phyloP scores from a whole-genome alignment of 2,113 vertebrate genomes.

The Phycodurus eques region DNA sequence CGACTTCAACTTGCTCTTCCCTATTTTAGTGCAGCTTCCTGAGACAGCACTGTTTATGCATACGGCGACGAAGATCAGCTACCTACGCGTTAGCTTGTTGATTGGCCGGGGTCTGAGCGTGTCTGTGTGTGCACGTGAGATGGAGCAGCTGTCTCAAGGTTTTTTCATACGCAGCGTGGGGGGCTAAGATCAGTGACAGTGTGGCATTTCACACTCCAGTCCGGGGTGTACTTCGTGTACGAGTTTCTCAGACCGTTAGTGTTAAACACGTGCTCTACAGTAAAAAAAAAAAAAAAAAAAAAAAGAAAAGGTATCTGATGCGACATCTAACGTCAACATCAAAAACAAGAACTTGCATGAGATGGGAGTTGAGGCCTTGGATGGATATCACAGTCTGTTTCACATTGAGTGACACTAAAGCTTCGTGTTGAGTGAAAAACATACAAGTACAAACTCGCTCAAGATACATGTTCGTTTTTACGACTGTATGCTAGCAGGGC shows the following conservation, averaged over 20 bases:
- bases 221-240: slow-evolving; percentile 13
- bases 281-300: not conserved
- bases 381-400: slow-evolving; percentile 6
- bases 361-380: not conserved
- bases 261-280: slow-evolving; percentile 11
- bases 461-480: not conserved
- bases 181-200: slow-evolving; percentile 37
- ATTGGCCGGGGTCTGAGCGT: slow-evolving; percentile 18
- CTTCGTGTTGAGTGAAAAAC: not conserved
- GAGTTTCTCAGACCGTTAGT: slow-evolving; percentile 24
- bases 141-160: slow-evolving; percentile 56
- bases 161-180: slow-evolving; percentile 30
- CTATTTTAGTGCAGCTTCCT: slow-evolving; percentile 11
- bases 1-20: not conserved
- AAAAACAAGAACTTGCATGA: slow-evolving; percentile 7
- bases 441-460: not conserved
- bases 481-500: not conserved
- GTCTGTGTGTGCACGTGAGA: slow-evolving; percentile 19
- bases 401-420: not conserved
- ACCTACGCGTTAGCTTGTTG: slow-evolving; percentile 28
- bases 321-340: slow-evolving; percentile 5
- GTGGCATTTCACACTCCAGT: slow-evolving; percentile 50
- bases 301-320: not conserved
- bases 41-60: slow-evolving; percentile 35
- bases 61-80: slow-evolving; percentile 49